These are phyloP conservation scores for Onthophagus taurus DNA, from an alignment of 1,140 invertebrate genomes.

Conservation along the genomic window DNA sequence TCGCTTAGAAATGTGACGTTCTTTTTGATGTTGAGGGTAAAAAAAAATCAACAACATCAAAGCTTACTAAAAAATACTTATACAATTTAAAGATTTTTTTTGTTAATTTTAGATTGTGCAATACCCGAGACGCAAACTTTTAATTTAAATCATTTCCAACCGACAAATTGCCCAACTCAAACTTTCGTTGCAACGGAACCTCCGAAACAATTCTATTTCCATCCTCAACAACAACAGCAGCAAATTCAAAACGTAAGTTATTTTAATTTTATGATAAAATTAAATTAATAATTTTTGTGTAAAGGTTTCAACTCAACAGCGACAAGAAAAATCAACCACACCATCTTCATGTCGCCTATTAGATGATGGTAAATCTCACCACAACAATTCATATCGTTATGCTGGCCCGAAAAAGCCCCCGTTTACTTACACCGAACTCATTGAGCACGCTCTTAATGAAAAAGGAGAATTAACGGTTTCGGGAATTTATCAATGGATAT, in stretches of 20 bases:
- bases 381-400: constrained; percentile 25
- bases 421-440: constrained; percentile 79
- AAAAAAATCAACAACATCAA: no score
- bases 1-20: constrained; percentile 16
- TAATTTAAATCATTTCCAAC: constrained; percentile 5
- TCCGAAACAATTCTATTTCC: background rate
- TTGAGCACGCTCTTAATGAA: constrained; percentile 73
- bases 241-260: constrained; percentile 10
- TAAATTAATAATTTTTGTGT: no score
- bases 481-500: constrained; percentile 85
- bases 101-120: constrained; percentile 6
- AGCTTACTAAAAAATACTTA: no score
- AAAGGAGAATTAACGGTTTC: constrained; percentile 80
- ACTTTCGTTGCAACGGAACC: background rate
- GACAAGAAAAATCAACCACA: constrained; percentile 3
- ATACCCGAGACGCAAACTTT: background rate
- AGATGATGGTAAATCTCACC: background rate
- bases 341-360: background rate
- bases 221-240: no score
- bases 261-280: constrained; percentile 7
- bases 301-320: no score
- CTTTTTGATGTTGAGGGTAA: constrained; percentile 11
- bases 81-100: no score
- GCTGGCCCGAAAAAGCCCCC: constrained; percentile 61
- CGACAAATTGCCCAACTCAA: no score